Evolutionary conservation across 2,888 invertebrate species (phyloP).

Genomic region (Hypercompe scribonia): DNA sequence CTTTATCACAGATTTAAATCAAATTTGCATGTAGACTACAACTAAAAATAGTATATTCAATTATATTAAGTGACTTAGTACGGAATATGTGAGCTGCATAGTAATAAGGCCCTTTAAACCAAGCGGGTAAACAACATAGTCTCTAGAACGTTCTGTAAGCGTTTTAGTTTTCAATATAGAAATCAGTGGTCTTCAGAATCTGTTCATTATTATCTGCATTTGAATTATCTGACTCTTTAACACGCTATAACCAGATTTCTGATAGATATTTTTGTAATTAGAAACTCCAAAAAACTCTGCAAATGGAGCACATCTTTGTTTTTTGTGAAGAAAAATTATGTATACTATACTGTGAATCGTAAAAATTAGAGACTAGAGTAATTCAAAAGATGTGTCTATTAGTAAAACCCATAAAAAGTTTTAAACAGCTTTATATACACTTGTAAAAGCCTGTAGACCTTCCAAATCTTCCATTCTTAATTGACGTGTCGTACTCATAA

Average conservation of each 20-base stretch:
- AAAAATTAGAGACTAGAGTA: too few relatives aligned
- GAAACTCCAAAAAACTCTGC: too few relatives aligned
- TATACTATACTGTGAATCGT: too few relatives aligned
- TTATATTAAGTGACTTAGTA: slow-evolving; percentile 2
- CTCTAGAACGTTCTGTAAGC: neutral
- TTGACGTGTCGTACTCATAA: too few relatives aligned
- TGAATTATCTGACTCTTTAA: neutral
- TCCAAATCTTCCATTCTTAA: too few relatives aligned
- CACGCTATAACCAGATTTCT: neutral
- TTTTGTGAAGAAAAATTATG: too few relatives aligned
- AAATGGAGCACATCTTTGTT: too few relatives aligned
- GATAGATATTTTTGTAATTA: too few relatives aligned
- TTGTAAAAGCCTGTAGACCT: too few relatives aligned
- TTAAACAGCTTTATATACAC: too few relatives aligned
- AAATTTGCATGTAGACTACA: neutral
- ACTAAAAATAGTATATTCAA: neutral
- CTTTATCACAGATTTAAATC: neutral
- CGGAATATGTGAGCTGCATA: slow-evolving; percentile 4
- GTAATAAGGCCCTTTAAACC: neutral
- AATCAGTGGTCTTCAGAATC: neutral
- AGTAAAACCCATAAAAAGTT: too few relatives aligned
- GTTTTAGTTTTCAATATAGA: neutral
- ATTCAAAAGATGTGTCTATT: too few relatives aligned
- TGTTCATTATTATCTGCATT: neutral
- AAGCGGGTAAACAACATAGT: neutral